Evolutionary conservation across 2,113 vertebrate species (phyloP).

Genomic region (Malaclemys terrapin): DNA sequence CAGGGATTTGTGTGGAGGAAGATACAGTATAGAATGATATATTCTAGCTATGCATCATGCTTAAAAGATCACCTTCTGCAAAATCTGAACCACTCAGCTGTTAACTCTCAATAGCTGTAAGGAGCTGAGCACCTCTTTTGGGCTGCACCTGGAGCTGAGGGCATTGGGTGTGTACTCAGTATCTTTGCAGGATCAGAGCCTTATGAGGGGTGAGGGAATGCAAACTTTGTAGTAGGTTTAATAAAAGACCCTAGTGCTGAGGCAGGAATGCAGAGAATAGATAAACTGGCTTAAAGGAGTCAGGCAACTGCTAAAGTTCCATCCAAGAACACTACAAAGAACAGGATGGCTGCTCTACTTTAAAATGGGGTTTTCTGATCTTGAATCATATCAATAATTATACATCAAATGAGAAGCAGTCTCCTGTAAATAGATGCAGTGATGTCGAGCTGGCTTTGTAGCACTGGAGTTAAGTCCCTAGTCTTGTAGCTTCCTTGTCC

Average conservation of each 20-base stretch:
- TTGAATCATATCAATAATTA: slow-evolving; percentile 43
- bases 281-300: slow-evolving; percentile 20
- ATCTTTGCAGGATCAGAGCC: neutral
- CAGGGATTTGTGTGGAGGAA: neutral
- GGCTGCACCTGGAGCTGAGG: neutral
- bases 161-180: neutral
- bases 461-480: slow-evolving; percentile 14
- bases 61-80: neutral
- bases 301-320: neutral
- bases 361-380: slow-evolving; percentile 6
- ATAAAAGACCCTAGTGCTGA: slow-evolving; percentile 22
- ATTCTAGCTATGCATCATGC: neutral
- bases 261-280: neutral
- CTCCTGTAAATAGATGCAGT: neutral
- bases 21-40: neutral
- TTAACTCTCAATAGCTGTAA: neutral
- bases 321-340: neutral
- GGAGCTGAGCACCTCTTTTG: neutral
- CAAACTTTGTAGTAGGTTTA: neutral
- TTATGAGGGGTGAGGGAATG: neutral
- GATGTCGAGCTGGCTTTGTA: slow-evolving; percentile 47
- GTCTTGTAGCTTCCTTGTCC: slow-evolving; percentile 7
- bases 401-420: slow-evolving; percentile 16
- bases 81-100: neutral
- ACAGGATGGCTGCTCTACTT: neutral